These are phyloP conservation scores for Agriotes lineatus DNA, from an alignment of 2,888 invertebrate genomes.

Conservation along the genomic window DNA sequence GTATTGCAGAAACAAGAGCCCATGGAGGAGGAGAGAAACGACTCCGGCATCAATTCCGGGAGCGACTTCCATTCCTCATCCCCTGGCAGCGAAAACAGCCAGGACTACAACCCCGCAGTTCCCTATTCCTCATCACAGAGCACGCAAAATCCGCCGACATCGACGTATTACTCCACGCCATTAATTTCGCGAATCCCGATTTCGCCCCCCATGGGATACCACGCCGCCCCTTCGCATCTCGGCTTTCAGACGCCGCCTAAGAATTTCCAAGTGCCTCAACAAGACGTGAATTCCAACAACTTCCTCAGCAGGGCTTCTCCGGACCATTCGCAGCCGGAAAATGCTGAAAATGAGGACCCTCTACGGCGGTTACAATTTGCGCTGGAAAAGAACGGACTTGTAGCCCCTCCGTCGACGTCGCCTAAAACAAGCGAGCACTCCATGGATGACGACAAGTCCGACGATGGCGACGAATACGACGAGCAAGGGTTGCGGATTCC, in stretches of 20 bases:
- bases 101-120: slow-evolving; percentile 40
- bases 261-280: slow-evolving; percentile 52
- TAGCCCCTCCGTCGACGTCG: slow-evolving; percentile 48
- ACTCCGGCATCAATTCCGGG: slow-evolving; percentile 73
- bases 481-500: slow-evolving; percentile 74
- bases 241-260: not conserved
- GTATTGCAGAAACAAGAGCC: slow-evolving; percentile 72
- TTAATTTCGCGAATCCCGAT: slow-evolving; percentile 23
- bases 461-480: slow-evolving; percentile 68
- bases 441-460: slow-evolving; percentile 68
- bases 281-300: not conserved
- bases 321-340: not conserved
- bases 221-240: slow-evolving; percentile 41
- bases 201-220: slow-evolving; percentile 17
- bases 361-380: slow-evolving; percentile 61
- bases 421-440: slow-evolving; percentile 57
- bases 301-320: not conserved
- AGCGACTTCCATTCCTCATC: slow-evolving; percentile 74
- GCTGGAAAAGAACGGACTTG: slow-evolving; percentile 57
- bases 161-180: slow-evolving; percentile 12
- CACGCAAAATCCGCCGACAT: slow-evolving; percentile 27
- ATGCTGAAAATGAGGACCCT: slow-evolving; percentile 54
- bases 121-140: slow-evolving; percentile 31
- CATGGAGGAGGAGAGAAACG: slow-evolving; percentile 67
- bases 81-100: slow-evolving; percentile 68